Base-by-base conservation (phyloP, 2,797 vertebrate genomes). In the Tarsius wallacei region DNA sequence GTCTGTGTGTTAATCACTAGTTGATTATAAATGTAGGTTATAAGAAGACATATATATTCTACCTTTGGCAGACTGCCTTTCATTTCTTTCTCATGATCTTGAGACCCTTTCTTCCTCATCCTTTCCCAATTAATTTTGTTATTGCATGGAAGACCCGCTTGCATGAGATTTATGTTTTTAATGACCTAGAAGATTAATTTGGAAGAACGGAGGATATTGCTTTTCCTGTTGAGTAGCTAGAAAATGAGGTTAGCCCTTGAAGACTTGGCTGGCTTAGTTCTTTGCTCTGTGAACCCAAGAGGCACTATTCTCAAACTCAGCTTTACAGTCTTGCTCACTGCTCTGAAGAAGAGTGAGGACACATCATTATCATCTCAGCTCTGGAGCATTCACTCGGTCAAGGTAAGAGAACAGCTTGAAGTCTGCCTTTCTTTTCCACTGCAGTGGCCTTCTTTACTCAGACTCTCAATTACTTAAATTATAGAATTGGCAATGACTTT, bases 151-250 rank as follows among this genome's bases (percentile, higher is more conserved):
- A 84, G 94, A 96, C 93, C 55, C 7, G 14, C 77, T 95, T 97
- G 31, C 55, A 73, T 95, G 49, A 95, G 70, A 96, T 93, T 97
- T 96, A 94, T 92, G 93, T 96, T 91, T 97, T 97, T 90, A 97
- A 97, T 93, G 90, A 91, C 87, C 97, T 93, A 80, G 61, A 96
- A 96, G 85, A 97, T 97, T 97, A 97, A 97, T 95, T 97, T 94
- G 74, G 47, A 97, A 93, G 85, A 83, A 83, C 53, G 85, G 49
- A 96, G 49, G 86, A 70, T 77, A 87, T 96, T 96, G 66, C 70
- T 73, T 97, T 96, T 97, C 78, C 87, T 87, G 57, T 91, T 95
- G 91, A 97, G 61, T n/a, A 95, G 82, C 55, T 81, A 95, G 90
- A 91, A 96, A 97, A 96, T 73, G 70, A 93, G 90, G 82, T 94